These are phyloP conservation scores for Brotula barbata DNA, from an alignment of 2,797 vertebrate species.

Conservation along the genomic window DNA sequence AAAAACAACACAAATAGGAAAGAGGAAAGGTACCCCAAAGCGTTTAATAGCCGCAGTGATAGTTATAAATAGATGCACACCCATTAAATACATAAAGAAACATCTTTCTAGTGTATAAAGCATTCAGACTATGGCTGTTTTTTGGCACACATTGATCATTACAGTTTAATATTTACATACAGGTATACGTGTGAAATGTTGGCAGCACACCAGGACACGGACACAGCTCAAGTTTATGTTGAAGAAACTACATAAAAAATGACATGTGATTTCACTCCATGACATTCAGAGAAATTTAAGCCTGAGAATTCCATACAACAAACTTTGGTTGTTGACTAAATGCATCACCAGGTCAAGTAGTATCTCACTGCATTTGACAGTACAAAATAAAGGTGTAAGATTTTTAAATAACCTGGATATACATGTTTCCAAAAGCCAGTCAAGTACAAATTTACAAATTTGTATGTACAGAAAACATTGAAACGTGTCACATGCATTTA, in stretches of 20 bases:
- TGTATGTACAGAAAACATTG: constrained; percentile 48
- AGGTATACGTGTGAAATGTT: constrained; percentile 12
- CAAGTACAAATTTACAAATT: constrained; percentile 69
- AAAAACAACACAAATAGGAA: constrained; percentile 14
- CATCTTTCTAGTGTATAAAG: constrained; percentile 54
- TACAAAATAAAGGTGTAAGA: constrained; percentile 33
- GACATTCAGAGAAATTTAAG: constrained; percentile 73
- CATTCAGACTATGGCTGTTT: constrained; percentile 41
- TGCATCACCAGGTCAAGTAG: constrained; percentile 60
- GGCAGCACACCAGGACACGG: constrained; percentile 28
- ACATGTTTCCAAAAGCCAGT: constrained; percentile 50
- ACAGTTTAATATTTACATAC: constrained; percentile 43
- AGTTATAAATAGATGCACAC: constrained; percentile 60
- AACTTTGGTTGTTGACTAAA: constrained; percentile 76
- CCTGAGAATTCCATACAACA: constrained; percentile 70
- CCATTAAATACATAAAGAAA: constrained; percentile 51
- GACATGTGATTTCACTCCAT: constrained; percentile 36
- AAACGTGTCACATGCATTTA: constrained; percentile 38
- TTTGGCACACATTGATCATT: constrained; percentile 53
- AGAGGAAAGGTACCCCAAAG: constrained; percentile 20
- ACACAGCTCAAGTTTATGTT: constrained; percentile 16
- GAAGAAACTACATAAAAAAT: constrained; percentile 31
- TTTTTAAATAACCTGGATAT: constrained; percentile 36
- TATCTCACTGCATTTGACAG: constrained; percentile 37
- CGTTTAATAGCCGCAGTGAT: constrained; percentile 51